Evolutionary conservation across 1,140 invertebrate species (phyloP), one percentile per base, ranked within the genome.

Genomic region (Hylaeus anthracinus): DNA sequence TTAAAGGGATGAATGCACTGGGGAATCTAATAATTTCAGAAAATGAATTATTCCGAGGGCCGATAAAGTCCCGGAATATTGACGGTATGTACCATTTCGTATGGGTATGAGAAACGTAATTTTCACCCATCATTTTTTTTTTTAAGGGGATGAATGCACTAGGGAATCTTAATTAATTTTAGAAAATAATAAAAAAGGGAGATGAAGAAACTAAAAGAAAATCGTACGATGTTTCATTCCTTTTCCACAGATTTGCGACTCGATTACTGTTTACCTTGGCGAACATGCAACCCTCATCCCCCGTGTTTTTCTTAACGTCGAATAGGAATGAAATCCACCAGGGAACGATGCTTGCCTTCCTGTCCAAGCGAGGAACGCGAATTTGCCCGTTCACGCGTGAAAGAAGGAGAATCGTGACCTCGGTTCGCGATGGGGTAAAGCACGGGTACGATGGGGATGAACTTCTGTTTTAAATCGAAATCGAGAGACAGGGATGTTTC

Each of bases 41-140:
- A 26, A 26, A 90, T 90, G 90, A 91, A 91, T 91, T 91, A 91
- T 91, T 91, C 86, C 85, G 83, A 75, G 71, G 53, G 60, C 82
- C 88, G 86, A 87, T 89, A 87, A 88, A 85, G 88, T 86, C 72
- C 75, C 78, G 78, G 86, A 89, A 87, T 90, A 90, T 91, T 86
- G 86, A 90, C 88, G 81, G 26, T 26, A 26, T 26, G 26, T 26
- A 26, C 26, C 26, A 0, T 26, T 26, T 26, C 26, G 26, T 26
- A 26, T 26, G 26, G 26, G 26, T 26, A 26, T 26, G 26, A 26
- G 26, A 26, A 26, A 26, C 26, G 26, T 26, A 26, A 26, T 26
- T 26, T 26, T 26, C 26, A 26, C 26, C 26, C 26, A 26, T 26
- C 26, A 26, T 26, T 26, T 26, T 26, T 26, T 26, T 26, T 26